phyloP scores from a whole-genome alignment of 2,113 vertebrate species.

The Macquaria ambigua region DNA sequence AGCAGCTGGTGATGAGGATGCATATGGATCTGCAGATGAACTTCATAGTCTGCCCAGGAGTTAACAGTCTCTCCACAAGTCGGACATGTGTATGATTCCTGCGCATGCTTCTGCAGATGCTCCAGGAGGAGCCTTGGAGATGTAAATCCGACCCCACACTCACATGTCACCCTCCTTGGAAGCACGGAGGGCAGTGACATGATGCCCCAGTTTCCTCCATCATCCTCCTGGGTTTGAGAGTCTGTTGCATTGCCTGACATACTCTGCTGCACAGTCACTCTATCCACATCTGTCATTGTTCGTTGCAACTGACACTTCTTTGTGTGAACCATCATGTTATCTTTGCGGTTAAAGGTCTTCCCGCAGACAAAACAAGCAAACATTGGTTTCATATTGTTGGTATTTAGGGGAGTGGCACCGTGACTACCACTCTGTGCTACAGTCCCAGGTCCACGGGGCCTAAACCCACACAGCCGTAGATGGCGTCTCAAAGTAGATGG shows the following conservation, averaged over 20 bases:
- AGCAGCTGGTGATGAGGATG: constrained; percentile 73
- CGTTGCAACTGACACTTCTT: constrained; percentile 74
- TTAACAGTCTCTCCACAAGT: constrained; percentile 83
- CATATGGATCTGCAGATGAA: constrained; percentile 84
- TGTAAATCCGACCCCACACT: constrained; percentile 84
- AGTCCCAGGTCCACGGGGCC: constrained; percentile 53
- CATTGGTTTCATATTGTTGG: constrained; percentile 61
- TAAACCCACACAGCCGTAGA: constrained; percentile 77
- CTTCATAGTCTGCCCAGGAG: constrained; percentile 85
- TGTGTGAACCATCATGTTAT: constrained; percentile 82
- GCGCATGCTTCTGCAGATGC: constrained; percentile 85
- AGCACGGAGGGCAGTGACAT: constrained; percentile 86
- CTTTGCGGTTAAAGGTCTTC: constrained; percentile 81
- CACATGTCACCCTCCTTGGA: constrained; percentile 85
- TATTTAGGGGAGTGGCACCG: constrained; percentile 8
- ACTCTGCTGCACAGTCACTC: constrained; percentile 37
- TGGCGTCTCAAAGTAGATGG: constrained; percentile 81
- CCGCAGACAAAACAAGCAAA: constrained; percentile 83
- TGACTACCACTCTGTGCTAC: constrained; percentile 13
- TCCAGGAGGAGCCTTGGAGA: constrained; percentile 84
- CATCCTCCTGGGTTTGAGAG: constrained; percentile 45
- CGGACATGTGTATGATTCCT: constrained; percentile 85
- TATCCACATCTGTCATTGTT: constrained; percentile 13
- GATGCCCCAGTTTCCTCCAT: constrained; percentile 80
- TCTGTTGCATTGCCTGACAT: constrained; percentile 36